Evolutionary conservation across 2,113 vertebrate species (phyloP), one percentile per base, ranked within the genome.

Genomic region (Syngnathoides biaculeatus): DNA sequence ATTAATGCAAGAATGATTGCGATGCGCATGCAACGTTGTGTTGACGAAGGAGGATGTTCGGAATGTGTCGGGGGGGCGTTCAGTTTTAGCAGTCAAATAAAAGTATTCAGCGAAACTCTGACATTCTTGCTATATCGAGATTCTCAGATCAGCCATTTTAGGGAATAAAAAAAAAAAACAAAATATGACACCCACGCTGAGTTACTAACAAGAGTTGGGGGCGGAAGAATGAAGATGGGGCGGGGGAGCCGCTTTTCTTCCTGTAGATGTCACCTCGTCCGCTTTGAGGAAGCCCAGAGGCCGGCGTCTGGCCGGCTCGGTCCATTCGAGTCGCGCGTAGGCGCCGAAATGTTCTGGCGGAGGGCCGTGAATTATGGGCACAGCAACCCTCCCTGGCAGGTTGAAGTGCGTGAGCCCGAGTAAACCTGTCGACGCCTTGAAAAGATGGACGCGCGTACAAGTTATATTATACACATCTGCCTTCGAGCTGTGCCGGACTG

Each of bases 151-250:
- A 78, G 80, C 80, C 78, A 78, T 80, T 82, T 83, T 71, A 72
- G 75, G 77, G 63, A 77, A 60, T 64, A 79, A 86, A 87, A 72
- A 86, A 48, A 52, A 52, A 2, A 10, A 17, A 47, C 63, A 77
- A 60, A 64, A 86, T 79, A 86, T 74, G 71, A 87, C 84, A 72
- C 79, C 81, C 80, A 78, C n/a, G 4, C 74, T 81, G 50, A 8
- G 60, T 42, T 65, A 58, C 22, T 30, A 75, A 64, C 58, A 71
- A 30, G 69, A 2, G 55, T 58, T 62, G 47, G 63, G 65, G 68
- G 59, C 42, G 65, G 53, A 48, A 57, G 30, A 38, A 42, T 47
- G 43, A 62, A n/a, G 4, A 47, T 43, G 43, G 58, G 59, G 55
- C 26, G 56, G 35, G 26, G 40, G 45, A 45, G 67, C 39, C 20